These are phyloP conservation scores for Euzophera pinguis DNA, from an alignment of 2,888 invertebrate species.

Conservation along the genomic window DNA sequence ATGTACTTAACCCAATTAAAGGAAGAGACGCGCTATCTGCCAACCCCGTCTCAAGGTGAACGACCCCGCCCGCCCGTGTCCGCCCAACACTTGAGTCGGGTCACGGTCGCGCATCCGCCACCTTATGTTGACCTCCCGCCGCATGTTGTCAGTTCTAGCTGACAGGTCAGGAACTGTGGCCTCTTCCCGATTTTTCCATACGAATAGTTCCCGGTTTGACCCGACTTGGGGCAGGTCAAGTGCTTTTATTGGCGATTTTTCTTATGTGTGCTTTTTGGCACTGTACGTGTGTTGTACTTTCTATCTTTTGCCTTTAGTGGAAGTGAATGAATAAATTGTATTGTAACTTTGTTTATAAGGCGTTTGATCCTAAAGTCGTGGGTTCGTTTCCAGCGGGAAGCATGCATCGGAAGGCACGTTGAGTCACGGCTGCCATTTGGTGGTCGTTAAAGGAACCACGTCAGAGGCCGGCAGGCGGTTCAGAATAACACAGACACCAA, in stretches of 20 bases:
- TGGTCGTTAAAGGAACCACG: too few relatives aligned
- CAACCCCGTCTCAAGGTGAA: slow-evolving; percentile 67
- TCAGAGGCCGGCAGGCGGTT: too few relatives aligned
- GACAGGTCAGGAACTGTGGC: not conserved
- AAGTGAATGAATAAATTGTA: too few relatives aligned
- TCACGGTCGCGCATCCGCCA: slow-evolving; percentile 64
- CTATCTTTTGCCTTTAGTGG: not conserved
- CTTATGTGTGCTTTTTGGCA: not conserved
- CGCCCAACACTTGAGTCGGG: slow-evolving; percentile 73
- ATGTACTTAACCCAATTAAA: not conserved
- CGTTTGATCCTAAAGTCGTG: too few relatives aligned
- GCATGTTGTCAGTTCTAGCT: not conserved
- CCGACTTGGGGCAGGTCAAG: slow-evolving; percentile 63
- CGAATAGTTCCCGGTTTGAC: slow-evolving; percentile 69
- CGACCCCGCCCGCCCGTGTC: slow-evolving; percentile 71
- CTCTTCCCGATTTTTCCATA: slow-evolving; percentile 64
- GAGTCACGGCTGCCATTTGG: too few relatives aligned
- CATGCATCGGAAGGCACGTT: too few relatives aligned
- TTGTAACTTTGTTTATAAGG: too few relatives aligned
- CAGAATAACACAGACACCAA: too few relatives aligned
- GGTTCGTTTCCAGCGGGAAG: too few relatives aligned
- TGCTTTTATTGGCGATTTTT: slow-evolving; percentile 9
- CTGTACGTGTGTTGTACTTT: not conserved
- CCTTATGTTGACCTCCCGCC: slow-evolving; percentile 34
- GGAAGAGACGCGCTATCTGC: not conserved